These are phyloP conservation scores for Thysanoteuthis rhombus DNA, from an alignment of 2,888 invertebrate species.

Conservation along the genomic window DNA sequence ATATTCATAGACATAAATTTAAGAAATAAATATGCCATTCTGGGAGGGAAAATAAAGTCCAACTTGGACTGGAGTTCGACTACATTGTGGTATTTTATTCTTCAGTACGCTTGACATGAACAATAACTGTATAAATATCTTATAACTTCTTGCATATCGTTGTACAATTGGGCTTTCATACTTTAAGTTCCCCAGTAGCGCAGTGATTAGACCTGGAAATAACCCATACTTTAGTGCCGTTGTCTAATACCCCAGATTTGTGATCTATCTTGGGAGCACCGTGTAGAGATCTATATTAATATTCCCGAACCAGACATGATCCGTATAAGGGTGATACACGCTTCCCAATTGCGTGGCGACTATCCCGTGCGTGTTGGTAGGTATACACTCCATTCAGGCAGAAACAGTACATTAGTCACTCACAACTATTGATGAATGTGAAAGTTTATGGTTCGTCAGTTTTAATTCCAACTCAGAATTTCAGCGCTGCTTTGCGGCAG, in stretches of 20 bases:
- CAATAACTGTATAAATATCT: neutral
- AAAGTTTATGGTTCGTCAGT: neutral
- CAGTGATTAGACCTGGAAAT: neutral
- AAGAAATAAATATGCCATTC: too few relatives aligned
- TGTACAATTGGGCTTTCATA: neutral
- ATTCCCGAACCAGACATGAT: neutral
- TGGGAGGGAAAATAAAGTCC: too few relatives aligned
- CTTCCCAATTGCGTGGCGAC: neutral
- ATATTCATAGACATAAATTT: too few relatives aligned
- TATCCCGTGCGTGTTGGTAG: neutral
- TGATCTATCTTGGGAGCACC: neutral
- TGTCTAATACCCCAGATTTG: constrained; percentile 12
- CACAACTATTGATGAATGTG: neutral
- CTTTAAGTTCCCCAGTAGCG: neutral
- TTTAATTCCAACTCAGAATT: neutral
- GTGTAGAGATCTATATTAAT: neutral
- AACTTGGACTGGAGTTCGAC: too few relatives aligned
- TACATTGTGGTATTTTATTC: too few relatives aligned
- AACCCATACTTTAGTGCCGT: neutral
- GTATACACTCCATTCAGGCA: neutral
- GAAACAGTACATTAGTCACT: neutral
- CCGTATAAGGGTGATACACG: neutral
- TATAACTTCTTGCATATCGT: neutral
- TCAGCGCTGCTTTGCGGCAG: neutral
- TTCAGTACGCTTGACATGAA: neutral